Base-by-base conservation (phyloP, 2,797 vertebrate species). In the Hypotaenidia okinawae region DNA sequence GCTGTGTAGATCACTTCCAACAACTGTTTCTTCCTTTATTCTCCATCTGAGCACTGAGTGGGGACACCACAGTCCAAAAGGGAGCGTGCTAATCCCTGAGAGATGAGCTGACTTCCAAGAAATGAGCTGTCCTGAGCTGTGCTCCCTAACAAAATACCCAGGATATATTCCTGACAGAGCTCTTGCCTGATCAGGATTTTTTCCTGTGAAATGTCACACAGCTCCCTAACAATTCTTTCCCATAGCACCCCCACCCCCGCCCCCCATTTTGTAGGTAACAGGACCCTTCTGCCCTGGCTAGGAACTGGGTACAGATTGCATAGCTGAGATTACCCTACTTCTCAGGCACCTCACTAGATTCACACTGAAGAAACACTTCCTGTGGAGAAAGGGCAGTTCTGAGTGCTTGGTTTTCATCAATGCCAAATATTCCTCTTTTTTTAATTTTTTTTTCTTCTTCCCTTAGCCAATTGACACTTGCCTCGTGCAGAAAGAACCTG, bases 51-150 rank as follows among this genome's bases (percentile, higher is more conserved):
- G 49, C 5, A 0, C 19, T 77, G 62, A 84, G 59, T 39, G 19
- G 91, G 79, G 58, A 94, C 92, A 94, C 28, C 16, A 6, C 27
- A 78, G 76, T 95, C 74, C 52, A 87, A 84, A 97, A 95, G 45
- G 66, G 83, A 93, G 37, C 13, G n/a, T 90, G 61, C 75, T 81
- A 33, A 87, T 87, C 51, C 67, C 91, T 4, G 15, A 90, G 70
- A 84, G 81, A 92, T 90, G 49, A 89, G 25, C 62, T 47, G 69
- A 70, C 66, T 87, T 81, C 89, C 77, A 89, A 94, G 83, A 80
- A 84, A 78, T 94, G 90, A 95, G 93, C 82, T 82, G n/a, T 79
- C 49, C 52, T 33, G 30, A 73, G 9, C 17, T 67, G 12, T 67
- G 55, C 47, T 66, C 35, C 73, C 32, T 70, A 63, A 79, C 49